Conservation (phyloP, 1,140 invertebrate species). For the Drosophila triauraria region DNA sequence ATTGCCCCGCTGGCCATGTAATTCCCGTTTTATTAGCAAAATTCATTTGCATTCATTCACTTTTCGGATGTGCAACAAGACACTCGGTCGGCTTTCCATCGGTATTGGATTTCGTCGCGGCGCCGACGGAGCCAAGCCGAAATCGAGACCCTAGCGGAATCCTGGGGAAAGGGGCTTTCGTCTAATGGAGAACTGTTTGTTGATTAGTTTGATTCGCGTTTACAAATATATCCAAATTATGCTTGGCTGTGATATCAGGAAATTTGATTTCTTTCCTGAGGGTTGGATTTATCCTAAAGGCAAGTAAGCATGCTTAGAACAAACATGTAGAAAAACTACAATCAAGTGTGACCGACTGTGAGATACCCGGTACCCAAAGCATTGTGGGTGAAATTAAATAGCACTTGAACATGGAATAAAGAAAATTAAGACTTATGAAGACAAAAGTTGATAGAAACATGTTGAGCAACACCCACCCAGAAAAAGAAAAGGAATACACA, state of each 20-base stretch:
- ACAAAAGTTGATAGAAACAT: too few relatives aligned
- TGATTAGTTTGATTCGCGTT: constrained; percentile 19
- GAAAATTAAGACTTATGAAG: too few relatives aligned
- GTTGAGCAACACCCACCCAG: too few relatives aligned
- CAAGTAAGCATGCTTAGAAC: constrained; percentile 1
- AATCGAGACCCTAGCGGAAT: neutral
- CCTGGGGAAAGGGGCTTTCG: neutral
- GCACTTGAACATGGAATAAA: too few relatives aligned
- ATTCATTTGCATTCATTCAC: constrained; percentile 51
- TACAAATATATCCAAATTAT: constrained; percentile 26
- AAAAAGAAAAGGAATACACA: too few relatives aligned
- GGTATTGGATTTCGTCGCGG: constrained; percentile 20
- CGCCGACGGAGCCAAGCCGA: constrained; percentile 2
- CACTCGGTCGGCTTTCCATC: constrained; percentile 6
- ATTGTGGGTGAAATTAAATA: too few relatives aligned
- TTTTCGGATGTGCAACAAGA: constrained; percentile 44
- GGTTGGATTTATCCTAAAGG: neutral
- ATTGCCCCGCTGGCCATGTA: constrained; percentile 36
- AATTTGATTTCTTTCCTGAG: neutral
- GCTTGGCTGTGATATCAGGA: neutral
- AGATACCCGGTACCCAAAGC: too few relatives aligned
- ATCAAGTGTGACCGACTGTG: too few relatives aligned
- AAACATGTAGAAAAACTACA: too few relatives aligned
- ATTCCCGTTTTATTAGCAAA: constrained; percentile 49
- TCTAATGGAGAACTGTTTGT: constrained; percentile 26